Base-by-base conservation (phyloP, 2,888 invertebrate species). In the Marasmarcha lunaedactyla region DNA sequence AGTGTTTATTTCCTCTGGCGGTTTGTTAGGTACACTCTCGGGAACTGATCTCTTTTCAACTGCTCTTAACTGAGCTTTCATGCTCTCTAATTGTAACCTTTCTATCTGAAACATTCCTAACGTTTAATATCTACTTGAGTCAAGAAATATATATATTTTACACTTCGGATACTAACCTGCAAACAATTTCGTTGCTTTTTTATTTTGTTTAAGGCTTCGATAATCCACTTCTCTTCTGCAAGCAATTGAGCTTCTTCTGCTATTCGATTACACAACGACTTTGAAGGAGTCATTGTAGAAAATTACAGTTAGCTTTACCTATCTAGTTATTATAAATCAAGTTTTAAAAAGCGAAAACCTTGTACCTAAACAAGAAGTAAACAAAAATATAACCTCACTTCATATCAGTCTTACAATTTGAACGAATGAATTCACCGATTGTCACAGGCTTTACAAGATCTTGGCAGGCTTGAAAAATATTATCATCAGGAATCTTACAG, bases 191-290 rank as follows among this genome's bases (percentile, higher is more conserved):
- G 54, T 46, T 77, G 71, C 5, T 57, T 53, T 45, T 63, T 71
- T 2, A 78, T 54, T 43, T 59, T 64, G 11, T 50, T 56, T 10
- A 79, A 47, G 0, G 71, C 55, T 1, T 66, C 57, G 2, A 68
- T 46, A 20, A 79, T 63, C 72, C 72, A 78, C 50, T 65, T 69
- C 39, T 74, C 66, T 51, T 79, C 73, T 1, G 67, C 59, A 5
- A 68, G 45, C n/a, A 79, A 54, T 43, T 76, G 72, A 4, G 58
- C 49, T 51, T 78, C 73, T 47, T 68, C 62, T 0, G 70, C 63
- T 25, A 71, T 54, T 4, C 56, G 54, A 11, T 51, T 20, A 7
- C 20, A 5, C 20, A 20, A 20, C 3, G 20, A 20, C 7, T 7
- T n/a, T n/a, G n/a, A n/a, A n/a, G n/a, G n/a, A n/a, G n/a, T n/a